Percentiles rank a stretch among this genome's conserved stretches.
Conservation (phyloP, 2,113 vertebrate genomes). For the Dasyornis broadbenti region DNA sequence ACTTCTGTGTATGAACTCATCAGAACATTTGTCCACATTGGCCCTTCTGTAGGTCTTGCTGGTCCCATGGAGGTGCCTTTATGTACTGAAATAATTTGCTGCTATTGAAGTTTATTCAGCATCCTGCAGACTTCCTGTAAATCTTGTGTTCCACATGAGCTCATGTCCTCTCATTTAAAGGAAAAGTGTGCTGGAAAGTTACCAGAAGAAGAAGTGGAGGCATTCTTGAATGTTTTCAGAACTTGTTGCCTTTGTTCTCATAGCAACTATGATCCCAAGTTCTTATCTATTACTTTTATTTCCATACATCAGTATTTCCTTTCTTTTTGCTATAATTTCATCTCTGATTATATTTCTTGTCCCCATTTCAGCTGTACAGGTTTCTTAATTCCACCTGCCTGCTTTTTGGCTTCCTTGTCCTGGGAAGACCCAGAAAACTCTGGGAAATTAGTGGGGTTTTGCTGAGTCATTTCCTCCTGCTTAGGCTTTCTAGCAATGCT, state of each 20-base stretch:
- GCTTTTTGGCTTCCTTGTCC: not conserved
- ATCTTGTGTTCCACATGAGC: not conserved
- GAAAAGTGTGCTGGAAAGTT: not conserved
- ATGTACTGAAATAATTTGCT: not conserved
- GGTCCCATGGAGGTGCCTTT: not conserved
- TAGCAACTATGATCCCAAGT: not conserved
- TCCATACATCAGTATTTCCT: not conserved
- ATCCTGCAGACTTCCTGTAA: not conserved
- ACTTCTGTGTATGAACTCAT: not conserved
- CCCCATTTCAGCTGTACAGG: not conserved
- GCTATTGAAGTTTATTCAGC: not conserved
- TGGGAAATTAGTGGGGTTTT: not conserved
- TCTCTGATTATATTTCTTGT: not conserved
- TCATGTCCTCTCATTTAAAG: not conserved
- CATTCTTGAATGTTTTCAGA: not conserved
- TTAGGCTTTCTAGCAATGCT: not conserved
- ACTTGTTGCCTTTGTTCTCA: not conserved
- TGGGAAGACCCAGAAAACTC: not conserved
- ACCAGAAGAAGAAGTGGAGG: not conserved
- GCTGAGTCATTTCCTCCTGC: not conserved
- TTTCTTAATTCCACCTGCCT: not conserved
- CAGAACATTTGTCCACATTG: not conserved
- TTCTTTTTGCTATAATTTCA: not conserved
- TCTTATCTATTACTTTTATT: not conserved
- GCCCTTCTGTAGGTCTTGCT: not conserved